Conservation (phyloP, 2,797 vertebrate genomes). For the Gymnothorax javanicus region DNA sequence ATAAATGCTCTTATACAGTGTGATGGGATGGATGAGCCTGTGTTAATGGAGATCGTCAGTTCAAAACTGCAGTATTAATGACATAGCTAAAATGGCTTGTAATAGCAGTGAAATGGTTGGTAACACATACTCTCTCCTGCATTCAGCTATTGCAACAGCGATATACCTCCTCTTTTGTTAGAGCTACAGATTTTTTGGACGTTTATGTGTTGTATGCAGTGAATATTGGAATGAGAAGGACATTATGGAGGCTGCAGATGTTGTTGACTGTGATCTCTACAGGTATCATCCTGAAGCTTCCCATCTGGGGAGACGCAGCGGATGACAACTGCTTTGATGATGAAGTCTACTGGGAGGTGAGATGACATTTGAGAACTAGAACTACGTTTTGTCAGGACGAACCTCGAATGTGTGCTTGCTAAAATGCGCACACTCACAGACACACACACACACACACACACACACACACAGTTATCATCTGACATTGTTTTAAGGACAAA, state of each 20-base stretch:
- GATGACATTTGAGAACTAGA: conserved; percentile 30
- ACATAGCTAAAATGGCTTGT: background rate
- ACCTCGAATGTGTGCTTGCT: too few species aligned
- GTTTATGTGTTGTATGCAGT: background rate
- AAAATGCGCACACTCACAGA: too few species aligned
- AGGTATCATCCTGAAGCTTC: conserved; percentile 87
- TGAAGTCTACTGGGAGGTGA: conserved; percentile 92
- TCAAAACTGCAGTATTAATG: background rate
- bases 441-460: too few species aligned
- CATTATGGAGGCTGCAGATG: background rate
- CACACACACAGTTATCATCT: too few species aligned
- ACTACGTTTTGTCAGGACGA: too few species aligned
- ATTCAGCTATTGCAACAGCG: background rate
- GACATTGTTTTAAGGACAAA: too few species aligned
- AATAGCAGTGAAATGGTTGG: background rate
- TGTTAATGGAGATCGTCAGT: background rate
- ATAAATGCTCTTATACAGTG: background rate
- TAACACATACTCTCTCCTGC: background rate
- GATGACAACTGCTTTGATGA: conserved; percentile 94
- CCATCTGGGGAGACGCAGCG: conserved; percentile 86
- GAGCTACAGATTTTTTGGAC: background rate
- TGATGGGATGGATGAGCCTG: background rate
- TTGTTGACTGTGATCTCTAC: conserved; percentile 19
- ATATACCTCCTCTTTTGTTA: background rate
- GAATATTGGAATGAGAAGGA: background rate